Conservation (phyloP, 2,888 invertebrate species). For the Phyllotreta cruciferae region DNA sequence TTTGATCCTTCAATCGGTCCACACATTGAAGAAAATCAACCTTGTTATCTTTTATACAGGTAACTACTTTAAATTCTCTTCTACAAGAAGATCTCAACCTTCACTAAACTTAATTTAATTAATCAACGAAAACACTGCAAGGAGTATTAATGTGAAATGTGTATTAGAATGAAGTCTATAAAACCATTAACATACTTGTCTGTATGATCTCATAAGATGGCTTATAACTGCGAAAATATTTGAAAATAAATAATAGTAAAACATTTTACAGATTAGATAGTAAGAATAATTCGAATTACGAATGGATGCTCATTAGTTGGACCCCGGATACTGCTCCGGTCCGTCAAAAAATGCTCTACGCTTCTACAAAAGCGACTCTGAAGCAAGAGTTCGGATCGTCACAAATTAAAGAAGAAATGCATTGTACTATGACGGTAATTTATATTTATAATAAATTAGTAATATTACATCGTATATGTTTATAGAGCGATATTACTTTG, state of each 20-base stretch:
- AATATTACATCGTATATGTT: slow-evolving; percentile 2
- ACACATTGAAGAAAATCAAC: slow-evolving; percentile 78
- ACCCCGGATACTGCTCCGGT: slow-evolving; percentile 91
- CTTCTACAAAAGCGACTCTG: slow-evolving; percentile 95
- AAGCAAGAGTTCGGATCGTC: slow-evolving; percentile 96
- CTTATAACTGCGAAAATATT: slow-evolving; percentile 4
- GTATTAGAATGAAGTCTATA: neutral
- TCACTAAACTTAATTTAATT: neutral
- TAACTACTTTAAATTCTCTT: slow-evolving; percentile 47
- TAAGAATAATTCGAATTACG: slow-evolving; percentile 80
- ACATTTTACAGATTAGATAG: slow-evolving; percentile 70
- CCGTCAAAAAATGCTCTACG: slow-evolving; percentile 96
- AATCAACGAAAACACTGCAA: neutral
- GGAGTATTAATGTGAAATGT: neutral
- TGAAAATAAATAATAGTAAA: slow-evolving; percentile 3
- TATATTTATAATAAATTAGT: neutral
- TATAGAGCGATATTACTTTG: slow-evolving; percentile 79
- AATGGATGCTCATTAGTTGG: slow-evolving; percentile 95
- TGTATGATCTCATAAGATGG: too few relatives aligned
- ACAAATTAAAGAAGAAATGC: slow-evolving; percentile 93
- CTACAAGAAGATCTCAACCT: neutral
- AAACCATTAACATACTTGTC: neutral
- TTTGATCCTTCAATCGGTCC: slow-evolving; percentile 78
- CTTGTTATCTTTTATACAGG: slow-evolving; percentile 91
- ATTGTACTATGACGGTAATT: slow-evolving; percentile 70